A percentile compares a stretch with the other conserved stretches of the same genome.
phyloP scores from a whole-genome alignment of 2,113 vertebrate genomes.

The Erinaceus europaeus region DNA sequence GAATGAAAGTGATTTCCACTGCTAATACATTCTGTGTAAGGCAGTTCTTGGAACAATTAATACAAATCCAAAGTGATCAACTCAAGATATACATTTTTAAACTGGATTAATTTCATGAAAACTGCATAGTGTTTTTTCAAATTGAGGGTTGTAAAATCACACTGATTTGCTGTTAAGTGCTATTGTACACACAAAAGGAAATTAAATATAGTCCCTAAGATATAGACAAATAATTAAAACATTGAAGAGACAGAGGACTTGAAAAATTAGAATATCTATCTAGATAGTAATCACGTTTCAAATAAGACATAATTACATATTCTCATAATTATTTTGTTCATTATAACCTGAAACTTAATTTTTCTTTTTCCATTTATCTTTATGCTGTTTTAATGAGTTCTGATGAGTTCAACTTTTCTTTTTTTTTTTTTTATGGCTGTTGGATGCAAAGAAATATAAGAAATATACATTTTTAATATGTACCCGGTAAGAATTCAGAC shows the following conservation, averaged over 20 bases:
- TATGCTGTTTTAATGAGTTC: not conserved
- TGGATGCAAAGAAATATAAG: not conserved
- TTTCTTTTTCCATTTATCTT: not conserved
- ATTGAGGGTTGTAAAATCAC: conserved; percentile 66
- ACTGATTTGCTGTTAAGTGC: conserved; percentile 49
- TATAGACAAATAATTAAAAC: conserved; percentile 26
- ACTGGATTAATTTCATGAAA: conserved; percentile 65
- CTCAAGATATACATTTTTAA: conserved; percentile 69
- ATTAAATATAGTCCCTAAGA: conserved; percentile 57
- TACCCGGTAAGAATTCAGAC: not conserved
- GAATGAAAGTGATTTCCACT: conserved; percentile 70
- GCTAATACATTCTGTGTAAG: conserved; percentile 73
- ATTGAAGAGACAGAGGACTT: not conserved
- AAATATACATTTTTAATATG: not conserved
- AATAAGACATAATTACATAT: conserved; percentile 4
- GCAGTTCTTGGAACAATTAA: conserved; percentile 78
- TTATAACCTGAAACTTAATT: not conserved
- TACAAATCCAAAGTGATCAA: conserved; percentile 51
- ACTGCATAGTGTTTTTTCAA: conserved; percentile 43
- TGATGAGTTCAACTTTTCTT: not conserved
- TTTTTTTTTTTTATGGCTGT: no score
- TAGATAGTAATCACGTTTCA: not conserved
- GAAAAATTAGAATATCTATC: conserved; percentile 25
- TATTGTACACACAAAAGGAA: conserved; percentile 13
- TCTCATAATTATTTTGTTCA: not conserved